Evolutionary conservation across 1,140 invertebrate species (phyloP).

Genomic region (Notospermus geniculatus): DNA sequence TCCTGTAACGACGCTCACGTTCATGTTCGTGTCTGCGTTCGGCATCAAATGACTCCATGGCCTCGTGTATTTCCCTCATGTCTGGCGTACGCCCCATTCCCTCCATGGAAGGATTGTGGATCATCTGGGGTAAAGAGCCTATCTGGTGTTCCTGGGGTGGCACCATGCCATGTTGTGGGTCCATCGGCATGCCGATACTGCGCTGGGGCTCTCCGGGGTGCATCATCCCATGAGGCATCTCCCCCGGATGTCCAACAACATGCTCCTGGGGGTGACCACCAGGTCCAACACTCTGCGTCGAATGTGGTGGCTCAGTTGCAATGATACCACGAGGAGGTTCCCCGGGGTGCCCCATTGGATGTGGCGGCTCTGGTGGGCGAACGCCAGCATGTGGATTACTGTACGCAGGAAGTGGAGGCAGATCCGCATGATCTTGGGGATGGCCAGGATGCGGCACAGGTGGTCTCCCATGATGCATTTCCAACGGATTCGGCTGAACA

Average conservation of each 20-base stretch:
- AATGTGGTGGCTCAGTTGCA: conserved; percentile 23
- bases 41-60: neutral
- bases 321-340: conserved; percentile 15
- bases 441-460: no score
- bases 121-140: no score
- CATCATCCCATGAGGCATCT: neutral
- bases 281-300: neutral
- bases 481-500: no score
- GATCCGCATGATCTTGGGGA: no score
- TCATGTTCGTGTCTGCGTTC: conserved; percentile 22
- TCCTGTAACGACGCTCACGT: conserved; percentile 4
- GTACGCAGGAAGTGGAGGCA: no score
- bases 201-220: neutral
- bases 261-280: neutral
- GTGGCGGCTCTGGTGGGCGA: no score
- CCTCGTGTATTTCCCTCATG: no score
- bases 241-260: neutral
- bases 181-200: neutral
- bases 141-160: neutral
- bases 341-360: conserved; percentile 29
- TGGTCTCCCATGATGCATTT: no score
- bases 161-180: neutral
- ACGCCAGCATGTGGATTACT: no score
- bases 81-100: neutral
- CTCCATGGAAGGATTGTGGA: no score